Evolutionary conservation across 2,888 invertebrate genomes (phyloP), one percentile per base, ranked within the genome.

Genomic region (Tenthredo livida): DNA sequence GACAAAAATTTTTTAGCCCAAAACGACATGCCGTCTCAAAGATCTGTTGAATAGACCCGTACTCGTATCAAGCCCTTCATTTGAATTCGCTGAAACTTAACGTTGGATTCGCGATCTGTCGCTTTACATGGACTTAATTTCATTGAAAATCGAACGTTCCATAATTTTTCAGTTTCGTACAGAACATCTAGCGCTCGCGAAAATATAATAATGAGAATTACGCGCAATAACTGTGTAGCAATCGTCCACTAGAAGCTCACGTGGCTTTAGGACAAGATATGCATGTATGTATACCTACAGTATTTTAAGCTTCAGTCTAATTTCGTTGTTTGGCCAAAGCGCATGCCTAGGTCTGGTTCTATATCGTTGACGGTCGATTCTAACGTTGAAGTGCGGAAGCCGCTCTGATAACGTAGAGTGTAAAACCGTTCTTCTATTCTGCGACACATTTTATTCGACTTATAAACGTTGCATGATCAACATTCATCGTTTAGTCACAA

Each of bases 281-380:
- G 33, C 15, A 9, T 54, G 25, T 17, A 29, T 6, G 5, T 9
- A 29, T 50, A 33, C 37, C 37, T 7, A 37, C 7, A 77, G 29
- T 29, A 77, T 77, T 77, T 54, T 40, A 29, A 77, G 54, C 77
- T 29, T 77, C 77, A 54, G 77, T 77, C 77, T 77, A 77, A 77
- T 77, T 77, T 33, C n/a, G 77, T 54, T 77, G 47, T 54, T 29
- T 77, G 77, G 33, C 77, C 10, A 77, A 77, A 29, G 77, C 77
- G 77, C 77, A 77, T 77, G 77, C 77, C 77, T 54, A 54, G 54
- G 29, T 17, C 77, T 12, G 50, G 77, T 77, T 50, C 77, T 77
- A 77, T 47, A 77, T 12, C 77, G 77, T 77, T 17, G 29, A 50
- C 77, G 77, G 77, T 77, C 77, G 77, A 77, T 77, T 77, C 54